These are phyloP conservation scores for Hipposideros armiger DNA, from an alignment of 2,113 vertebrate species.

Conservation along the genomic window DNA sequence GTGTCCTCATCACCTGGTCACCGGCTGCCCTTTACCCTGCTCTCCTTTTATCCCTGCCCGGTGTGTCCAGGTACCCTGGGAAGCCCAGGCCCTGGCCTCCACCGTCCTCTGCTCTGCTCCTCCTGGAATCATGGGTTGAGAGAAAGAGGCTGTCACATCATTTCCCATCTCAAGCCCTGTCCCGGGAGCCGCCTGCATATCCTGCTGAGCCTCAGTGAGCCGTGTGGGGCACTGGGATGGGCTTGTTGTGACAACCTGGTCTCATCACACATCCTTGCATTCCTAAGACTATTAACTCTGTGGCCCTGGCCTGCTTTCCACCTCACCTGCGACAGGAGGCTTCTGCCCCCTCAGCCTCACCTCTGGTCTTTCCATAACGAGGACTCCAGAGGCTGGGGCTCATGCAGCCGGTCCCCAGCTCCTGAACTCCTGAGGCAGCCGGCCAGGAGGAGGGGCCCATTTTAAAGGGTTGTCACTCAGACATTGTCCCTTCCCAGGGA, in stretches of 20 bases:
- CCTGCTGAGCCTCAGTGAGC: not conserved
- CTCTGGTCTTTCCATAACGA: not conserved
- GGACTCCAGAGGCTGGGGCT: not conserved
- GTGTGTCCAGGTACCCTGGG: accelerated
- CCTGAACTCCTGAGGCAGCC: not conserved
- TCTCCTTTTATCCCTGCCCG: not conserved
- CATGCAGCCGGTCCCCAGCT: not conserved
- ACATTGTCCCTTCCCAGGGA: not conserved
- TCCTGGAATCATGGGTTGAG: not conserved
- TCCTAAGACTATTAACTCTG: not conserved
- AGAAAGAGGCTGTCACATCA: not conserved
- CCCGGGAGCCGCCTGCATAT: accelerated
- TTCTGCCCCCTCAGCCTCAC: not conserved
- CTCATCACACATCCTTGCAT: not conserved
- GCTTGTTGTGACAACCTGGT: not conserved
- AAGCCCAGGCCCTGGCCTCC: accelerated
- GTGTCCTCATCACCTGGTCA: accelerated
- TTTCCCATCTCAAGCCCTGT: not conserved
- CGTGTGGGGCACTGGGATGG: too few species aligned
- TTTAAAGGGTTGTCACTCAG: not conserved
- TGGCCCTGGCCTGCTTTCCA: not conserved
- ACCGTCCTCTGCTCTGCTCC: not conserved
- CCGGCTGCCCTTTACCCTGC: too few species aligned
- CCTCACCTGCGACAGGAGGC: accelerated
- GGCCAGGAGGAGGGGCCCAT: not conserved